Conservation (phyloP, 2,888 invertebrate genomes). For the Bugula neritina region DNA sequence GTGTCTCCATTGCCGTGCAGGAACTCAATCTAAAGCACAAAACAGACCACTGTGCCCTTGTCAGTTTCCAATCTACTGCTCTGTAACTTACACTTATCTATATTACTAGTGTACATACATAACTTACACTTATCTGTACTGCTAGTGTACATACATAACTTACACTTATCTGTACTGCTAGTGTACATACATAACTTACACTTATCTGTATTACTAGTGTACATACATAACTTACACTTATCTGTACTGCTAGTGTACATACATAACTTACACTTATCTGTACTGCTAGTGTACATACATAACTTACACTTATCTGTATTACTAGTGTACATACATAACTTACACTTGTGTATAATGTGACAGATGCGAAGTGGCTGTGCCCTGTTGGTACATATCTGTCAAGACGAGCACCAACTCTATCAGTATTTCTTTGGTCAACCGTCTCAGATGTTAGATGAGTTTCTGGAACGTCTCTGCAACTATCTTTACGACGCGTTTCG, state of each 20-base stretch:
- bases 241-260: not conserved
- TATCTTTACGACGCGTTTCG: constrained; percentile 84
- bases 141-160: not conserved
- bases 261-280: not conserved
- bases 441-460: constrained; percentile 58
- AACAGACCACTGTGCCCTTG: constrained; percentile 73
- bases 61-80: no score
- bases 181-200: not conserved
- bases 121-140: not conserved
- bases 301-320: no score
- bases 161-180: no score
- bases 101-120: not conserved
- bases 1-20: constrained; percentile 65
- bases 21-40: constrained; percentile 60
- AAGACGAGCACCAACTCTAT: constrained; percentile 87
- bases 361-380: constrained; percentile 74
- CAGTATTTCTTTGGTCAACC: constrained; percentile 77
- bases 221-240: not conserved
- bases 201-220: not conserved
- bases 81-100: not conserved
- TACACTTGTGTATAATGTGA: constrained; percentile 11
- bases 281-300: no score
- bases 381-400: constrained; percentile 83
- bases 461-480: constrained; percentile 77
- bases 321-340: no score